phyloP scores from a whole-genome alignment of 2,797 vertebrate species.

The Stomatorhinus walkeri region DNA sequence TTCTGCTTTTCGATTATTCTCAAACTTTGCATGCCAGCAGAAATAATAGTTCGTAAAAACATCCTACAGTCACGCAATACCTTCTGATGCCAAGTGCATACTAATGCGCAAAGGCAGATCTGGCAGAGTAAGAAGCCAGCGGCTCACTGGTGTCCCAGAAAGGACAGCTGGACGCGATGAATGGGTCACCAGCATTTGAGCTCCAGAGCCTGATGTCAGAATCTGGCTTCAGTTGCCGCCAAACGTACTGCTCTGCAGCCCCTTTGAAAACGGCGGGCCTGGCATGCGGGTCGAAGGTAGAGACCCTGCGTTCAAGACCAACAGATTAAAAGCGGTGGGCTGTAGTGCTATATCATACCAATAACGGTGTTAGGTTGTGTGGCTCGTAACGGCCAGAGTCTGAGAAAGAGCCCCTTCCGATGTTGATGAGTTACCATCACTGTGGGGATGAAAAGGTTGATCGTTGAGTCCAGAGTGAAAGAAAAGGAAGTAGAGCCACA shows the following conservation, averaged over 20 bases:
- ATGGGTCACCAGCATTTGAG: neutral
- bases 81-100: neutral
- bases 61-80: constrained; percentile 1
- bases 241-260: neutral
- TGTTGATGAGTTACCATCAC: neutral
- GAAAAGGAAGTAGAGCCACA: neutral
- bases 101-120: neutral
- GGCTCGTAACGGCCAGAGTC: neutral
- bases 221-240: neutral
- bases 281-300: neutral
- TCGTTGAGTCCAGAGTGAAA: neutral
- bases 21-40: neutral
- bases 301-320: neutral
- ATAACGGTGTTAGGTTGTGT: neutral
- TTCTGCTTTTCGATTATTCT: neutral
- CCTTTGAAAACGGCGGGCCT: neutral
- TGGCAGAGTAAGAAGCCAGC: neutral
- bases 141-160: neutral
- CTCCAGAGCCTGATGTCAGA: neutral
- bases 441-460: neutral
- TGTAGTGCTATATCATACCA: neutral
- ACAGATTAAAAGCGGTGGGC: neutral
- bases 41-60: neutral
- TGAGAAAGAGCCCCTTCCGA: neutral
- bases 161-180: neutral